Evolutionary conservation across 2,113 vertebrate species (phyloP).

Genomic region (Chamaea fasciata): DNA sequence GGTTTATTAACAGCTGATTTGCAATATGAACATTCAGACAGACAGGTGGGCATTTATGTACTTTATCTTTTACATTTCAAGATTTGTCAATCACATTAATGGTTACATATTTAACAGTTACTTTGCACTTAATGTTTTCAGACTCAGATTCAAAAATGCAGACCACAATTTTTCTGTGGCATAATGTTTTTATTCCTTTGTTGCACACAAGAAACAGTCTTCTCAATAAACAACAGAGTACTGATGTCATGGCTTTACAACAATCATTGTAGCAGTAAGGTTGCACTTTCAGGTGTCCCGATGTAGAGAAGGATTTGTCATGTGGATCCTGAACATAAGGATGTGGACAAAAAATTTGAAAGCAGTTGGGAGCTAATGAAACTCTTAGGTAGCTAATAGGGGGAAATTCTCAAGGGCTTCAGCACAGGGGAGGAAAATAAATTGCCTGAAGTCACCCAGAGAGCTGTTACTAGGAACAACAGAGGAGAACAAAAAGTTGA

Average conservation of each 20-base stretch:
- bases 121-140: background rate
- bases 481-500: background rate
- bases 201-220: background rate
- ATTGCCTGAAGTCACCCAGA: background rate
- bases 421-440: background rate
- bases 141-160: background rate
- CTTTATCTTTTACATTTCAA: background rate
- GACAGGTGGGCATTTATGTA: background rate
- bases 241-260: background rate
- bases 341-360: background rate
- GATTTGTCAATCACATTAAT: background rate
- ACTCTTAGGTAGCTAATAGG: background rate
- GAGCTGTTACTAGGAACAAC: background rate
- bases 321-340: background rate
- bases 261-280: background rate
- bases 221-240: background rate
- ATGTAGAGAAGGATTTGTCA: accelerated
- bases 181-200: background rate
- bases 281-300: background rate
- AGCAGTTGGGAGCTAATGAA: background rate
- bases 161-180: background rate
- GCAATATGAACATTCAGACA: background rate
- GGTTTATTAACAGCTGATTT: background rate
- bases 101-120: background rate
- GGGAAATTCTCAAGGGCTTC: background rate